Conservation (phyloP, 2,888 invertebrate genomes). For the Eupithecia dodoneata region DNA sequence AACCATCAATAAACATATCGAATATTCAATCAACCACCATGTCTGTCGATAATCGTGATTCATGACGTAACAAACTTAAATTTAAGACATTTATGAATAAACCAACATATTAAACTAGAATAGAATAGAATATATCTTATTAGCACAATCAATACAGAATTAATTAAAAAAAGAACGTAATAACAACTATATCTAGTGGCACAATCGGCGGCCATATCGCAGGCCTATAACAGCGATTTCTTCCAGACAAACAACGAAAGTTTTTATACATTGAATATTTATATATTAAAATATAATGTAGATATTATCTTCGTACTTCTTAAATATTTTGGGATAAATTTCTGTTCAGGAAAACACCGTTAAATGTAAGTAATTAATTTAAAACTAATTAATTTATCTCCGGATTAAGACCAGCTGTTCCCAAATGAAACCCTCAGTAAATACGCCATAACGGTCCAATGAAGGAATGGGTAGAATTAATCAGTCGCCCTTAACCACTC, state of each 20-base stretch:
- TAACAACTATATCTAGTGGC: too few species aligned
- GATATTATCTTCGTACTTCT: too few species aligned
- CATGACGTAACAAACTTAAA: background rate
- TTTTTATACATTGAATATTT: too few species aligned
- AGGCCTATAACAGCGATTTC: too few species aligned
- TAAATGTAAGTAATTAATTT: background rate
- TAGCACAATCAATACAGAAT: too few species aligned
- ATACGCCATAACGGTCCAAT: conserved; percentile 16
- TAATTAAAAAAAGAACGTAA: too few species aligned
- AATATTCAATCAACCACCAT: background rate
- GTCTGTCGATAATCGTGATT: background rate
- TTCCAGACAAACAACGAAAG: too few species aligned
- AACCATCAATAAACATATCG: background rate
- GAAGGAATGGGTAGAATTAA: conserved; percentile 24
- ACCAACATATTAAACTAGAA: too few species aligned
- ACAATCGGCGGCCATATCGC: too few species aligned
- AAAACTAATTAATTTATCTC: background rate
- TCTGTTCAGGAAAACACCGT: background rate
- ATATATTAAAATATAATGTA: too few species aligned
- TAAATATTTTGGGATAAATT: background rate
- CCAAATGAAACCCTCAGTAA: conserved; percentile 18
- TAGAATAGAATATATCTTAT: too few species aligned
- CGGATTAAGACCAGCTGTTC: conserved; percentile 17
- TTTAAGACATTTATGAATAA: background rate
- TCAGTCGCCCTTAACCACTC: conserved; percentile 21